Conservation (phyloP, 2,113 vertebrate species). For the Gymnocephalus cernua region DNA sequence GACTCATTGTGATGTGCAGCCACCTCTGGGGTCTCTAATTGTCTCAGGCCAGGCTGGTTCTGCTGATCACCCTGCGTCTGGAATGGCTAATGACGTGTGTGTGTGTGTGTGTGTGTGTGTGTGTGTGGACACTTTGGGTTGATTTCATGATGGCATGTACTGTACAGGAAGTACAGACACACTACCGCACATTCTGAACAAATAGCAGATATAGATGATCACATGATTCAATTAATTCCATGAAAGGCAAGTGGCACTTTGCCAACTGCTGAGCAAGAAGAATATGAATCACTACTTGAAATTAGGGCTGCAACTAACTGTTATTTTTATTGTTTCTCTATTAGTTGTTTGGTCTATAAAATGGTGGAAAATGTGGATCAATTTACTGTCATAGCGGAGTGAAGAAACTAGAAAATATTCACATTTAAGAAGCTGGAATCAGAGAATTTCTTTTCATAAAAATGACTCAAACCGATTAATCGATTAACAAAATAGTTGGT, state of each 20-base stretch:
- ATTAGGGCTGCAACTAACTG: neutral
- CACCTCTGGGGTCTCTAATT: conserved; percentile 83
- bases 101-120: conserved; percentile 29
- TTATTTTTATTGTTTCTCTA: too few relatives aligned
- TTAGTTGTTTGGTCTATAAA: too few relatives aligned
- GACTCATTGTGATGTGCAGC: conserved; percentile 83
- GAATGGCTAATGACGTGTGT: conserved; percentile 81
- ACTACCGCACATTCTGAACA: too few relatives aligned
- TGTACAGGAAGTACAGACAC: neutral
- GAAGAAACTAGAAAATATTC: too few relatives aligned
- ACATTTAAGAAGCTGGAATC: too few relatives aligned
- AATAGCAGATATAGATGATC: neutral
- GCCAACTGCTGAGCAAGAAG: neutral
- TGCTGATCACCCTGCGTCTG: conserved; percentile 82
- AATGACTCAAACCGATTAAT: too few relatives aligned
- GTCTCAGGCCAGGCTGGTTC: conserved; percentile 82
- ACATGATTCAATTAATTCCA: neutral
- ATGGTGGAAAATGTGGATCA: too few relatives aligned
- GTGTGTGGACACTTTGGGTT: conserved; percentile 19
- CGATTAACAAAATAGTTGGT: too few relatives aligned
- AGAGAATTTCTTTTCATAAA: too few relatives aligned
- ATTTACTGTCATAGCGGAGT: too few relatives aligned
- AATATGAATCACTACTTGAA: neutral
- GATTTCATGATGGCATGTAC: neutral
- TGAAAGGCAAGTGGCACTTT: neutral